Base-by-base conservation (phyloP, 2,888 invertebrate species). In the Ophonus ardosiacus region DNA sequence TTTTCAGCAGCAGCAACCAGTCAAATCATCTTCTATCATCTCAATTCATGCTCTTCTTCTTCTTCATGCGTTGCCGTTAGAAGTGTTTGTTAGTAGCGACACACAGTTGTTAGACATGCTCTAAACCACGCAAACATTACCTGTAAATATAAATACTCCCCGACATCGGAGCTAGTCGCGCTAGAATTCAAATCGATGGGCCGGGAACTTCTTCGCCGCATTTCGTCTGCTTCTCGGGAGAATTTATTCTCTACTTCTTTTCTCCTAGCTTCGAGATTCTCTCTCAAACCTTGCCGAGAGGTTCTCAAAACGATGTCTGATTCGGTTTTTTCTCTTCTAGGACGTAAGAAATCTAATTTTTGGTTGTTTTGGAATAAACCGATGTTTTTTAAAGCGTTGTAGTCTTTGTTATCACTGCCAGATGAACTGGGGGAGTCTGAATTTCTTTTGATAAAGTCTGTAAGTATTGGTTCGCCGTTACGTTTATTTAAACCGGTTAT, bases 251-350 rank as follows among this genome's bases (percentile, higher is more conserved):
- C 92, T 76, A 92, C 90, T 86, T 93, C 93, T 85, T 90, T 90
- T 85, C 92, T 90, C 86, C 93, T 90, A 15, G 92, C 92, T 86
- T 92, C 92, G 87, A 92, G 88, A 86, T 90, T 92, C 86, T 92
- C 92, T 82, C 92, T 89, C 71, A 92, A 90, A 87, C 92, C 92
- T 87, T 92, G 92, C 82, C 93, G 90, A 85, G 93, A 92, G 90
- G 93, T 94, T 89, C 95, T 93, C 90, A 96, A 94, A 88, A 96
- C 95, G 90, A 97, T 96, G 91, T 96, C 96, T 86, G 96, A 97
- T 92, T 97, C 97, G 90, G 97, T 97, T 93, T 97, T 97, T 93
- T 97, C 97, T 89, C 97, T 93, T 89, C 97, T 93, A 79, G 96
- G 96, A 89, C 94, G 93, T 88, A 95, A 90, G 87, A 94, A 92